These are phyloP conservation scores for Phasia obesa DNA, from an alignment of 2,888 invertebrate species.

Conservation along the genomic window DNA sequence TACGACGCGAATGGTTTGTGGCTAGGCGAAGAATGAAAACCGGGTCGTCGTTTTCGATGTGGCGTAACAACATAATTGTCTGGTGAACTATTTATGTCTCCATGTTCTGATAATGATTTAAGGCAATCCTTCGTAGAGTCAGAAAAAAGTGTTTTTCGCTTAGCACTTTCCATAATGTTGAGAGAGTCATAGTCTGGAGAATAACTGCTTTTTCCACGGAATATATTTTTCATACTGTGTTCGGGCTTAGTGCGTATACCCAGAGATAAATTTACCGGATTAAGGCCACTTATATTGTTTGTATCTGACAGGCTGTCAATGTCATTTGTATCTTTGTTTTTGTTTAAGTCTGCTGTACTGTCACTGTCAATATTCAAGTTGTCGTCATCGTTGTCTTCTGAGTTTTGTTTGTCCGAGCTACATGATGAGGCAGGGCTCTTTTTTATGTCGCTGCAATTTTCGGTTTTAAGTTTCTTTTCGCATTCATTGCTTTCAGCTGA, in stretches of 20 bases:
- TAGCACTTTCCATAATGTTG: conserved; percentile 72
- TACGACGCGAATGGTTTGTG: conserved; percentile 94
- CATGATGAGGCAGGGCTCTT: conserved; percentile 60
- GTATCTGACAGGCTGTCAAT: conserved; percentile 56
- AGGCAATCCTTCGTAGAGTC: conserved; percentile 85
- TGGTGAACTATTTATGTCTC: conserved; percentile 88
- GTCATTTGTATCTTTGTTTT: conserved; percentile 56
- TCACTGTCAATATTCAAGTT: conserved; percentile 68
- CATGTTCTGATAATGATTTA: conserved; percentile 86
- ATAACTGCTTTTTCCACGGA: conserved; percentile 71
- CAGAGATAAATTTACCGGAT: conserved; percentile 91
- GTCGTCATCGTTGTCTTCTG: conserved; percentile 62
- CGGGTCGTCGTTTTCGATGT: conserved; percentile 92
- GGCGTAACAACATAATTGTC: conserved; percentile 94
- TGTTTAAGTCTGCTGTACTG: conserved; percentile 63
- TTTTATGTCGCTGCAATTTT: conserved; percentile 63
- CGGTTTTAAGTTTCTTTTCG: conserved; percentile 62
- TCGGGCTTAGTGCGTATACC: conserved; percentile 85
- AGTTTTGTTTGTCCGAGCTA: conserved; percentile 59
- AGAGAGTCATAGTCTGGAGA: conserved; percentile 70
- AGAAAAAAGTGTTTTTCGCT: conserved; percentile 78
- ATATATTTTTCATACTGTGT: conserved; percentile 72
- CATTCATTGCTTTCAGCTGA: conserved; percentile 45
- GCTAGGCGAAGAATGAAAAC: conserved; percentile 93
- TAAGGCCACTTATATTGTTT: conserved; percentile 82